These are phyloP conservation scores for Diceros bicornis DNA, from an alignment of 2,797 vertebrate genomes.

Conservation along the genomic window DNA sequence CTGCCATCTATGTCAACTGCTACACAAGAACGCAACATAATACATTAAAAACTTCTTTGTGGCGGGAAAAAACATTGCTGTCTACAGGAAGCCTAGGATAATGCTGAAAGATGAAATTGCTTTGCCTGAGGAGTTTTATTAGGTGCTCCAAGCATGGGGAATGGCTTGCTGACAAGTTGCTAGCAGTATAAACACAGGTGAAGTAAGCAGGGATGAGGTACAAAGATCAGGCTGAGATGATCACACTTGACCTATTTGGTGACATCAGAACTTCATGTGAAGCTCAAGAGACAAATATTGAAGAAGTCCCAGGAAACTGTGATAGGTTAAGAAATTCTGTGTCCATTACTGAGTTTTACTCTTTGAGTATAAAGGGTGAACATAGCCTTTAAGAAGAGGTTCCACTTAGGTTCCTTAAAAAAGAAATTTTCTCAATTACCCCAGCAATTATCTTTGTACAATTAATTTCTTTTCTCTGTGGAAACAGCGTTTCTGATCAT, in stretches of 20 bases:
- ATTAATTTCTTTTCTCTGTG: background rate
- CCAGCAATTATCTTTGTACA: constrained; percentile 5
- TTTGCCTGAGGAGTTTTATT: constrained; percentile 37
- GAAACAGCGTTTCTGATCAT: constrained; percentile 72
- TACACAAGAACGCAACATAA: background rate
- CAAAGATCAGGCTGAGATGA: background rate
- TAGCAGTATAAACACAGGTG: background rate
- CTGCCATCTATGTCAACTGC: background rate
- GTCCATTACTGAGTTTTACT: background rate
- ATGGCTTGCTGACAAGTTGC: background rate
- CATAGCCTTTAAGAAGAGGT: background rate
- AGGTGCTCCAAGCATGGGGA: background rate
- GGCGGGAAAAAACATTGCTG: background rate
- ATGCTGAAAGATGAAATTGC: constrained; percentile 29
- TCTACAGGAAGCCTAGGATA: background rate
- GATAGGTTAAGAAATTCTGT: background rate
- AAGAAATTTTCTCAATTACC: constrained; percentile 48
- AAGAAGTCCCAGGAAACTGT: background rate
- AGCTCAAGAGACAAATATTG: background rate
- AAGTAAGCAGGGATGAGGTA: background rate
- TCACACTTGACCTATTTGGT: background rate
- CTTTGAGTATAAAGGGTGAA: constrained; percentile 36
- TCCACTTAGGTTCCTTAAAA: constrained; percentile 32
- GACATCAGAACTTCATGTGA: background rate
- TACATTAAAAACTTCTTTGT: background rate